Evolutionary conservation across 2,113 vertebrate species (phyloP).

Genomic region (Plecturocebus donacophilus): DNA sequence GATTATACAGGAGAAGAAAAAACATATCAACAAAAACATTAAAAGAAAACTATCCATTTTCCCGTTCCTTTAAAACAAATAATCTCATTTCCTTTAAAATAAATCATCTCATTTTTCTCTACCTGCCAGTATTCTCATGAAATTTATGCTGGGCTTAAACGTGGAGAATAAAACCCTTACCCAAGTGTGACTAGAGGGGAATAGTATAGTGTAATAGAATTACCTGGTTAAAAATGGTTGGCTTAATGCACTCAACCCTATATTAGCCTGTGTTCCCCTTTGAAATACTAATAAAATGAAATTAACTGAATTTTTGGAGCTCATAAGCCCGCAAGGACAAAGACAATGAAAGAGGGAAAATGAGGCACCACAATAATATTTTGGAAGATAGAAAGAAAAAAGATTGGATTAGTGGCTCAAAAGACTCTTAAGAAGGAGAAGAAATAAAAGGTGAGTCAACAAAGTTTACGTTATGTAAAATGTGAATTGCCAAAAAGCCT

Average conservation of each 20-base stretch:
- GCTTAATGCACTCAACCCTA: background rate
- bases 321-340: background rate
- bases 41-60: background rate
- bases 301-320: background rate
- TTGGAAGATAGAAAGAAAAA: background rate
- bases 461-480: background rate
- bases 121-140: background rate
- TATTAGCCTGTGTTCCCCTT: background rate
- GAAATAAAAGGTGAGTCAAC: background rate
- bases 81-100: background rate
- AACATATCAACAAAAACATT: too few relatives aligned
- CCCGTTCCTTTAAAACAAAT: background rate
- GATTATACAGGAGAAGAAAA: too few relatives aligned
- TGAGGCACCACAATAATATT: background rate
- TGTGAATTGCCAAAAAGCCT: background rate
- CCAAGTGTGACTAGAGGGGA: background rate
- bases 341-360: background rate
- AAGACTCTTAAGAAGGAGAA: background rate
- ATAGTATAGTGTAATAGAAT: background rate
- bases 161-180: background rate
- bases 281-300: background rate
- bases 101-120: background rate
- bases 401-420: background rate
- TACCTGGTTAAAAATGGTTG: background rate
- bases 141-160: background rate